Percentiles rank a stretch among this genome's conserved stretches.
These are phyloP conservation scores for Drosophila asahinai DNA, from an alignment of 1,140 invertebrate species.

Conservation along the genomic window DNA sequence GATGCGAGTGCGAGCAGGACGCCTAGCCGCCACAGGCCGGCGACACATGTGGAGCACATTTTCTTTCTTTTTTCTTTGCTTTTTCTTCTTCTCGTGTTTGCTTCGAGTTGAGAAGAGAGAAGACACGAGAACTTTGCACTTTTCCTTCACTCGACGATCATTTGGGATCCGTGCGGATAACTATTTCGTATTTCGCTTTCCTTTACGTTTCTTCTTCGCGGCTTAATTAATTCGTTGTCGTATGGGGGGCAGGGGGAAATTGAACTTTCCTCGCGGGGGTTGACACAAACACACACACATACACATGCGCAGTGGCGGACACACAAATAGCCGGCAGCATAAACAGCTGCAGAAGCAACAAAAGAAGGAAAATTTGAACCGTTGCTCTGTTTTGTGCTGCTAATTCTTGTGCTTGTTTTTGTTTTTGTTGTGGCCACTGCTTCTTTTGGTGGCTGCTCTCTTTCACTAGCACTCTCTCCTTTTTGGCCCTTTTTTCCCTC, in stretches of 20 bases:
- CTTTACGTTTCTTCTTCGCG: conserved; percentile 7
- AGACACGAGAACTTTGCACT: conserved; percentile 30
- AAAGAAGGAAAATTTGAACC: conserved; percentile 36
- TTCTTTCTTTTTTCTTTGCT: conserved; percentile 20
- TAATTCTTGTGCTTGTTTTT: conserved; percentile 27
- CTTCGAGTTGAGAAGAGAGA: not conserved
- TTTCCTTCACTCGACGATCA: conserved; percentile 27
- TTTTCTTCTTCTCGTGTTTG: conserved; percentile 9
- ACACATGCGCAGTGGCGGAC: conserved; percentile 60
- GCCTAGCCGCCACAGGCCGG: conserved; percentile 14
- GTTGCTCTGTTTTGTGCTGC: conserved; percentile 34
- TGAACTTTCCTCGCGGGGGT: conserved; percentile 54
- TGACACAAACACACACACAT: conserved; percentile 39
- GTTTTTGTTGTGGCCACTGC: conserved; percentile 65
- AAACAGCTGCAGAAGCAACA: conserved; percentile 36
- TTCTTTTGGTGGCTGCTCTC: conserved; percentile 33
- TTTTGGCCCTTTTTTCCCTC: conserved; percentile 38
- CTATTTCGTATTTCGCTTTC: conserved; percentile 31
- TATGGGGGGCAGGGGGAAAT: conserved; percentile 18
- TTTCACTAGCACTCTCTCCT: conserved; percentile 5
- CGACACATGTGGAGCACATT: conserved; percentile 69
- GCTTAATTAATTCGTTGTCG: conserved; percentile 46
- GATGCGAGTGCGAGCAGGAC: conserved; percentile 8
- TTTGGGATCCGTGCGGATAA: conserved; percentile 10
- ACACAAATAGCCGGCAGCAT: conserved; percentile 54